These are phyloP conservation scores for Sarcophilus harrisii DNA, from an alignment of 2,797 vertebrate species.

Conservation along the genomic window DNA sequence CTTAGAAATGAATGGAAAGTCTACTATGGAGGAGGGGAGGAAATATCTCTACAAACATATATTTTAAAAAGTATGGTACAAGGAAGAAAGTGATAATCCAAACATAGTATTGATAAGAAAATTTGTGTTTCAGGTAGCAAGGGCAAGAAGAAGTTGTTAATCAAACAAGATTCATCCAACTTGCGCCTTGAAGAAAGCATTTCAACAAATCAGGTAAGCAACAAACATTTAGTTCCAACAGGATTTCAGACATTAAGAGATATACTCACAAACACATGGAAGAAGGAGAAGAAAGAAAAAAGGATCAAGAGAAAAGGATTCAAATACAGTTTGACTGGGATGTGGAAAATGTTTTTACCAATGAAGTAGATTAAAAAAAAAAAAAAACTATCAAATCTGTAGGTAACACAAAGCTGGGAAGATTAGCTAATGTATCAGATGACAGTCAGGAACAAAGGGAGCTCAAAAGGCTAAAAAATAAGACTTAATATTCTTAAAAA, in stretches of 20 bases:
- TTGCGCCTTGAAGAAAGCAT: neutral
- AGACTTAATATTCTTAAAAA: neutral
- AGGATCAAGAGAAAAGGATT: neutral
- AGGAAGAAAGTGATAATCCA: neutral
- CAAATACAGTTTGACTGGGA: neutral
- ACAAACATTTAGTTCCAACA: neutral
- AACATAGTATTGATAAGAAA: neutral
- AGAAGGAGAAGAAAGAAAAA: neutral
- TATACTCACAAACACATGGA: neutral
- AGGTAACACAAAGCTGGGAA: neutral
- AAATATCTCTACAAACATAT: neutral
- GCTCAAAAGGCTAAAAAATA: neutral
- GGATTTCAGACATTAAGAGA: neutral
- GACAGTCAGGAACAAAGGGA: neutral
- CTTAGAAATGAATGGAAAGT: neutral
- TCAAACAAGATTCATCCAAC: neutral
- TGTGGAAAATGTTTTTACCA: neutral
- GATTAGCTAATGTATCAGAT: neutral
- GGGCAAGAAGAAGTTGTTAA: neutral
- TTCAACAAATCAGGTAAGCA: neutral
- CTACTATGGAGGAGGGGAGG: neutral
- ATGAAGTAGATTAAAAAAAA: neutral
- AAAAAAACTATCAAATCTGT: neutral
- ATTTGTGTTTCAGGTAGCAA: neutral
- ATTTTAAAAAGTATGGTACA: neutral